Conservation (phyloP, 64 coral and sea anemone species). For the Actinia tenebrosa region DNA sequence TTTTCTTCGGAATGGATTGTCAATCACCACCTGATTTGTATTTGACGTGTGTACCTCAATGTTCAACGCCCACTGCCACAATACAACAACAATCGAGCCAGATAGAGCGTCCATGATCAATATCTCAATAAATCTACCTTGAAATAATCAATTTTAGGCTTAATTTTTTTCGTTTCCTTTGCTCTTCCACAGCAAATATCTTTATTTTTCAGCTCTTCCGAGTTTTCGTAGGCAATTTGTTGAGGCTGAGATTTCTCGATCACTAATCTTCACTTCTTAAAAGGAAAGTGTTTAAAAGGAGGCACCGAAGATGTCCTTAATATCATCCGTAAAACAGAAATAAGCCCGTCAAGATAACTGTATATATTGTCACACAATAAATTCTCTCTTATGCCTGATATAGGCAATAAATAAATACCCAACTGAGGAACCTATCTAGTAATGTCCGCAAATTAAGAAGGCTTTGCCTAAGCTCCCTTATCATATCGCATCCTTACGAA, state of each 20-base stretch:
- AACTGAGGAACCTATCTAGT: background rate
- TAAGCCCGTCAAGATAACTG: constrained; percentile 1
- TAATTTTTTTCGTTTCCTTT: background rate
- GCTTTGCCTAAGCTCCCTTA: background rate
- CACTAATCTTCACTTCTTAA: background rate
- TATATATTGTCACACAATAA: background rate
- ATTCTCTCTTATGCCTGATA: background rate
- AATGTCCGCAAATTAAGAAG: no score
- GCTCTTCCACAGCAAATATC: background rate
- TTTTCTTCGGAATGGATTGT: background rate
- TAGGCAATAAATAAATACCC: background rate
- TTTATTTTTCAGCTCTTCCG: background rate
- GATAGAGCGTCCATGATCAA: constrained; percentile 1
- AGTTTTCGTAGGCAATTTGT: background rate
- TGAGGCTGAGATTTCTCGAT: background rate
- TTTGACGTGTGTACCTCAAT: background rate
- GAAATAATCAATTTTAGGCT: constrained; percentile 12
- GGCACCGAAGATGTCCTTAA: background rate
- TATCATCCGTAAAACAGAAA: background rate
- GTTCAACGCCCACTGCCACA: background rate
- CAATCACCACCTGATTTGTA: constrained; percentile 6
- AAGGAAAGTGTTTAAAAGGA: constrained; percentile 5
- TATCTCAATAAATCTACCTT: constrained; percentile 10
- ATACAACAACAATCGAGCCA: background rate
- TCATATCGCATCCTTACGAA: background rate